A percentile compares a stretch with the other conserved stretches of the same genome.
phyloP scores from a whole-genome alignment of 2,113 vertebrate species.

The Myrmophylax atrothorax region DNA sequence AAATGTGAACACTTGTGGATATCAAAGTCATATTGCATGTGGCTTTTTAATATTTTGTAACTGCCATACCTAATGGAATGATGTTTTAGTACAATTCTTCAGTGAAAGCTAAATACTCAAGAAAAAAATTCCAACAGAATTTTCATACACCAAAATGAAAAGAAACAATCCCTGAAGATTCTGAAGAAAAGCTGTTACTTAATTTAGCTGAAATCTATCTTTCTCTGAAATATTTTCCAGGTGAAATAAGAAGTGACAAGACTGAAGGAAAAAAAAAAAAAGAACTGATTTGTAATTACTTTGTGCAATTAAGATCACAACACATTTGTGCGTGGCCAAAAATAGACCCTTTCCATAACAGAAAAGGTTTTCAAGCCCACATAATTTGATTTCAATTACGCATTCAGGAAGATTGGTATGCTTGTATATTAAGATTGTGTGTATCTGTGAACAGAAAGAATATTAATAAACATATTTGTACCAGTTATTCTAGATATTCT shows the following conservation, averaged over 20 bases:
- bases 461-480: neutral
- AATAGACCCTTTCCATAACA: neutral
- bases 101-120: neutral
- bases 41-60: neutral
- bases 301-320: neutral
- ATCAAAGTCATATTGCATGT: neutral
- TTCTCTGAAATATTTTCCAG: neutral
- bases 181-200: neutral
- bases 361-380: neutral
- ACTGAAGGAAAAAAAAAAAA: neutral
- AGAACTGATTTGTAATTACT: neutral
- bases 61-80: neutral
- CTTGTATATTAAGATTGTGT: neutral
- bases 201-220: neutral
- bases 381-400: neutral
- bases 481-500: neutral
- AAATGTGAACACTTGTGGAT: neutral
- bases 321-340: neutral
- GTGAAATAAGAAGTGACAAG: neutral
- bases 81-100: neutral
- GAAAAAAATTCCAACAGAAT: neutral
- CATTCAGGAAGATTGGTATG: rapidly evolving
- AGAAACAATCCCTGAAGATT: neutral
- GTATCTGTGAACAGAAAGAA: neutral
- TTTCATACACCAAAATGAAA: neutral